Evolutionary conservation across 1,140 invertebrate species (phyloP), one percentile per base, ranked within the genome.

Genomic region (Grapholita molesta): DNA sequence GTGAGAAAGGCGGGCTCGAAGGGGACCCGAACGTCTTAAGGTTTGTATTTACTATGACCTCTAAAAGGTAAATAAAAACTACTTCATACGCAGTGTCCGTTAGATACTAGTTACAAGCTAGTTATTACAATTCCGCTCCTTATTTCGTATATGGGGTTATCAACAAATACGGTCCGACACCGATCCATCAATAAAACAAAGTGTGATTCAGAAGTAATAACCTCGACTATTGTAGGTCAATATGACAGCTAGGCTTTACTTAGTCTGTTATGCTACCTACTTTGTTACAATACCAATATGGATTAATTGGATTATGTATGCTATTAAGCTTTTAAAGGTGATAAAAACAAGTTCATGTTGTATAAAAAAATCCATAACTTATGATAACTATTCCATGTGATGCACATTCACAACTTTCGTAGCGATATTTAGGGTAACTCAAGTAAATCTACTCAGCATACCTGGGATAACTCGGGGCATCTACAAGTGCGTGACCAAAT

Each of bases 1-100:
- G 86, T 89, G 87, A 89, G 86, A 90, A 90, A 87, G 82, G 79
- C 69, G 74, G 74, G 67, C 78, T 72, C 65, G 71, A 80, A 82
- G 84, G 85, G 86, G 85, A 71, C 70, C 74, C 64, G 9, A 38
- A 72, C 81, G 74, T 84, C 84, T 85, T 81, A 84, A 86, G 82
- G 32, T 28, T 61, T 61, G 55, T 28, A 61, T 61, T 28, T 66
- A 66, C 30, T 65, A 66, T 25, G 33, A 66, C 64, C 64, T 66
- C 64, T 66, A 66, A 66, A 66, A 33, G 32, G 21, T 35, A n/a
- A 25, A 28, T n/a, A 55, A 61, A 61, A 57, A 25, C 11, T 28
- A 32, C 12, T 61, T 61, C 12, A 1, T 32, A 61, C 23, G 12
- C 33, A 66, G 21, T 38, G 64, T 66, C 64, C 64, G 64, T 66